Evolutionary conservation across 1,140 invertebrate species (phyloP), one percentile per base, ranked within the genome.

Genomic region (Drosophila nannoptera): DNA sequence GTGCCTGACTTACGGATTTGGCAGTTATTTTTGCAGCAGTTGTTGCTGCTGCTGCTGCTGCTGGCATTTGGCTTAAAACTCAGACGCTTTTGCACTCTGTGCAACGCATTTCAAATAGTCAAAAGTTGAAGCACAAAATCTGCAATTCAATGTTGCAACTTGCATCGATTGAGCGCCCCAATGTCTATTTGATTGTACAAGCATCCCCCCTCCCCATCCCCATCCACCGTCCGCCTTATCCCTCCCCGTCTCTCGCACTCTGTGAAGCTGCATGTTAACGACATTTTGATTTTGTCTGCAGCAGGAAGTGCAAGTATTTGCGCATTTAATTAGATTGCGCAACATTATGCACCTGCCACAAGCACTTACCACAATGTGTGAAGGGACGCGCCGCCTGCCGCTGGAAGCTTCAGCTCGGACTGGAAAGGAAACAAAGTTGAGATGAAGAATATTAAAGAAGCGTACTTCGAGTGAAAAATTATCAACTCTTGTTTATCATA

Each of bases 81-180:
- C 33, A 53, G 48, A 53, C 35, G 63, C 59, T 60, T 67, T 60
- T 38, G 42, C 49, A 66, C 36, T 69, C 43, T 62, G 64, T 73
- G 80, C 59, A 65, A 48, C 76, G 81, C 80, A 86, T 84, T 84
- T 84, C 68, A 86, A 80, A 80, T 60, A 84, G 75, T 67, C 62
- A 33, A 68, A 22, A 55, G 69, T 53, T 69, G 56, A 67, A 61
- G 56, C 64, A 29, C 31, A 72, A 48, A 78, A 84, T 84, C 81
- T 86, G 80, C 81, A 84, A 84, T 84, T 84, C 76, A 84, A 84
- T 75, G 78, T 12, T 14, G 55, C 75, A 63, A 29, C 42, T 54
- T 50, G 54, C 68, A 67, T 72, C 59, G 33, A 75, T 46, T 42
- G 55, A 38, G 49, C 9, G 50, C 32, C 67, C 42, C 70, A 70